phyloP scores from a whole-genome alignment of 2,888 invertebrate species.

The Mamestra brassicae region DNA sequence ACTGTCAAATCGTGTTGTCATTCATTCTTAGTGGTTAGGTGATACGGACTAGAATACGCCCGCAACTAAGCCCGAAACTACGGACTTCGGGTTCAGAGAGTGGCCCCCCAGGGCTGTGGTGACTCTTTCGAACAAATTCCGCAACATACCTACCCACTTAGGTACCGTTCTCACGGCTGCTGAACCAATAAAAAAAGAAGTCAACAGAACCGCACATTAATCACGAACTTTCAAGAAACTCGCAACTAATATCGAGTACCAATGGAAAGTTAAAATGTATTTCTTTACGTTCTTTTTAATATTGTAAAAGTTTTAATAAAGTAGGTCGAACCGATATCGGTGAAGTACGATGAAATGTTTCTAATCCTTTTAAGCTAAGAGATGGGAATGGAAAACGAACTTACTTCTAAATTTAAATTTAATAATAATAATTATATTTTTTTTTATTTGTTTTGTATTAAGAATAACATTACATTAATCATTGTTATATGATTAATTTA shows the following conservation, averaged over 20 bases:
- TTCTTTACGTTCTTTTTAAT: conserved; percentile 39
- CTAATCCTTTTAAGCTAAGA: conserved; percentile 7
- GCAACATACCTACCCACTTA: background rate
- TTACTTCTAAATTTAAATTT: background rate
- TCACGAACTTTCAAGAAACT: conserved; percentile 35
- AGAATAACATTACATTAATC: too few relatives aligned
- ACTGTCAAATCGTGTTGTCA: too few relatives aligned
- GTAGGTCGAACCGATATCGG: conserved; percentile 31
- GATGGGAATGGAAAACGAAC: background rate
- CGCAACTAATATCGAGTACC: conserved; percentile 36
- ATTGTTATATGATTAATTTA: too few relatives aligned
- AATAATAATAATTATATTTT: too few relatives aligned
- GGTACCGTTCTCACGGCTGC: background rate
- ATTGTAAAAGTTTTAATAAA: conserved; percentile 44
- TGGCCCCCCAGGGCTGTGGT: too few relatives aligned
- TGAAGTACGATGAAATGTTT: background rate
- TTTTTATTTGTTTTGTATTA: too few relatives aligned
- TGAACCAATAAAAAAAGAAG: conserved; percentile 20
- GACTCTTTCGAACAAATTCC: too few relatives aligned
- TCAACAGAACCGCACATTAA: conserved; percentile 28
- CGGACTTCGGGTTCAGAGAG: too few relatives aligned
- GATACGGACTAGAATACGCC: too few relatives aligned
- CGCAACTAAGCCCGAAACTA: too few relatives aligned
- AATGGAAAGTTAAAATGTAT: conserved; percentile 37
- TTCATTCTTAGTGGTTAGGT: too few relatives aligned